Evolutionary conservation across 2,888 invertebrate species (phyloP), one percentile per base, ranked within the genome.

Genomic region (Myopa testacea): DNA sequence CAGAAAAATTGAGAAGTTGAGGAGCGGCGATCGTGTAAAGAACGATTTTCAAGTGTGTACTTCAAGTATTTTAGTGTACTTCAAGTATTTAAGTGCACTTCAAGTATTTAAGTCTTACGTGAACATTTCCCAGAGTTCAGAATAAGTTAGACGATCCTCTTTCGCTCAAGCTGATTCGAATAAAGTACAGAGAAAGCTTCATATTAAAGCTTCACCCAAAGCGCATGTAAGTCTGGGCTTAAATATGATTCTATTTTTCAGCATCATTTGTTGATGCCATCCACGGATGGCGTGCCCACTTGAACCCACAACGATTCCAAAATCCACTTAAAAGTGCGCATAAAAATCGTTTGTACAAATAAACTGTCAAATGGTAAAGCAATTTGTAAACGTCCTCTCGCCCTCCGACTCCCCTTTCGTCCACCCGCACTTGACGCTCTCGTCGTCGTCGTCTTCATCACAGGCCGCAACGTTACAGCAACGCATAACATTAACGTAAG

Each of bases 351-450:
- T 85, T 84, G 81, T 82, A 83, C 84, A 87, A 86, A 87, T 85
- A 87, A 85, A 75, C 38, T 85, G 86, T 86, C 85, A 86, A 86
- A 83, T 85, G 84, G 84, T 84, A 87, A 85, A 84, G 86, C n/a
- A 71, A 86, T 87, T 86, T 86, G 85, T 85, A 82, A 83, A 6
- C 62, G 65, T 34, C 65, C 34, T 38, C 37, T 34, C 65, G 10
- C 65, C 12, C 37, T 37, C 3, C 14, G 65, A 74, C 63, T 70
- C 75, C 26, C 12, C 37, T 55, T 16, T 37, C 52, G 16, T 10
- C 45, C 74, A 52, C n/a, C 65, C 14, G 50, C 38, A 45, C 45
- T 14, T 7, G 6, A 45, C 12, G 50, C 45, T 73, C 62, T 73
- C 73, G 38, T 58, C 75, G 52, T 68, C 68, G 68, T 37, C 26